Conservation (phyloP, 1,140 invertebrate species). For the Watersipora subatra region DNA sequence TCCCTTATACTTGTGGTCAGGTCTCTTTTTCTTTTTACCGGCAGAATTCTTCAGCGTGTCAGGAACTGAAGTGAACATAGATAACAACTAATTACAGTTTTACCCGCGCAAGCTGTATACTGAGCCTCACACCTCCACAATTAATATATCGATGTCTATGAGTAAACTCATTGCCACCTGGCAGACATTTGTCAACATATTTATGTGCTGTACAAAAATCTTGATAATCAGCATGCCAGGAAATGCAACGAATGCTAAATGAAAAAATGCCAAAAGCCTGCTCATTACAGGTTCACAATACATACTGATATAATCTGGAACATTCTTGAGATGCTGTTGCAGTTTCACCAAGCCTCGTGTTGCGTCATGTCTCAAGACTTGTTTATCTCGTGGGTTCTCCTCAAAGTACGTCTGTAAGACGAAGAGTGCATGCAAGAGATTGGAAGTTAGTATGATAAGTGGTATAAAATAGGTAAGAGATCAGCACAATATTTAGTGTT, state of each 20-base stretch:
- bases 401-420: constrained; percentile 68
- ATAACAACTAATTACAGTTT: too few species aligned
- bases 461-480: not conserved
- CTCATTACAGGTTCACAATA: too few species aligned
- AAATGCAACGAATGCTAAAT: too few species aligned
- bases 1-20: not conserved
- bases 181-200: too few species aligned
- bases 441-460: not conserved
- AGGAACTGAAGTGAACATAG: not conserved
- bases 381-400: constrained; percentile 79
- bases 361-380: constrained; percentile 79
- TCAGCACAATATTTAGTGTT: not conserved
- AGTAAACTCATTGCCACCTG: too few species aligned
- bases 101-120: too few species aligned
- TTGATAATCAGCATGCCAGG: too few species aligned
- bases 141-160: too few species aligned
- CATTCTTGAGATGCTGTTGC: constrained; percentile 71
- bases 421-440: not conserved
- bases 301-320: constrained; percentile 75
- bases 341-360: constrained; percentile 67
- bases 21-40: constrained; percentile 6
- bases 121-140: too few species aligned
- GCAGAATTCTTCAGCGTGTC: not conserved
- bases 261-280: too few species aligned
- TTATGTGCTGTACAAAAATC: too few species aligned